phyloP scores from a whole-genome alignment of 2,113 vertebrate genomes.

The Garra rufa region DNA sequence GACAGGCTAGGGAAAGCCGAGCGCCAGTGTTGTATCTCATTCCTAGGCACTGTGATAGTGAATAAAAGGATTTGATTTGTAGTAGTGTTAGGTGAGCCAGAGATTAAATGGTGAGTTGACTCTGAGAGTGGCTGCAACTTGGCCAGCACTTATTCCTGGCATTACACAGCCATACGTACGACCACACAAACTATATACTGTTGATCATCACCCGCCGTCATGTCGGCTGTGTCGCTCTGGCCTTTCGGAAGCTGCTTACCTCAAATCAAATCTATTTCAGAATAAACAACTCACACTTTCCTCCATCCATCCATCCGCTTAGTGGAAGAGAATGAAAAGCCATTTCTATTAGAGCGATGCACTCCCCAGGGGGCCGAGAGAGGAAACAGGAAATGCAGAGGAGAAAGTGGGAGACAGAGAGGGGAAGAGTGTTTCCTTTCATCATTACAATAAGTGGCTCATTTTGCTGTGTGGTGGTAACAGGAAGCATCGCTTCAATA shows the following conservation, averaged over 20 bases:
- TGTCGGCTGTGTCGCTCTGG: conserved; percentile 1
- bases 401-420: conserved; percentile 37
- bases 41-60: conserved; percentile 14
- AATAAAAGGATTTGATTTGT: conserved; percentile 52
- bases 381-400: conserved; percentile 14
- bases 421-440: conserved; percentile 61
- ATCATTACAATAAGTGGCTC: conserved; percentile 63
- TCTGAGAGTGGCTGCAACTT: conserved; percentile 29
- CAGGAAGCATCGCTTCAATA: neutral
- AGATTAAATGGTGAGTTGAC: conserved; percentile 52
- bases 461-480: conserved; percentile 33
- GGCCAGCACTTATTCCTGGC: neutral
- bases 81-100: conserved; percentile 37
- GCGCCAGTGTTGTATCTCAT: neutral
- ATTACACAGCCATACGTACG: neutral
- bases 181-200: neutral
- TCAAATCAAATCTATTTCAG: conserved; percentile 46
- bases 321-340: conserved; percentile 65
- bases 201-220: neutral
- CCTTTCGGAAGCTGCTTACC: conserved; percentile 22
- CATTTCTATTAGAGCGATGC: conserved; percentile 65
- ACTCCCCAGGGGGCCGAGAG: conserved; percentile 50
- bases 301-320: conserved; percentile 34
- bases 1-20: neutral
- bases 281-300: conserved; percentile 63